Base-by-base conservation (phyloP, 2,888 invertebrate species). In the Stegana nigrithorax region DNA sequence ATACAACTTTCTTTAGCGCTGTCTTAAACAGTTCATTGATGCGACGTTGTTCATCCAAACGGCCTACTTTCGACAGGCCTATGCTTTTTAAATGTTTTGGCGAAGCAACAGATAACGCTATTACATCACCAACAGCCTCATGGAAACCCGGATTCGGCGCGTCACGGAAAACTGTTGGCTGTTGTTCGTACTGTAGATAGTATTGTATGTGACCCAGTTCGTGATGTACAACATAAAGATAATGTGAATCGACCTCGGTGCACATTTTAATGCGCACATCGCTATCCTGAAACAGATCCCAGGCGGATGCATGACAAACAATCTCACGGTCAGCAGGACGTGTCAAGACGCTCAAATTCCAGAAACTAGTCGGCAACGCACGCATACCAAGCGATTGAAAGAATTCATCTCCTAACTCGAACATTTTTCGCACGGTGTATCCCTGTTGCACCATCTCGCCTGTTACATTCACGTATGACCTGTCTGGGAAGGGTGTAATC, bases 291-390 rank as follows among this genome's bases (percentile, higher is more conserved):
- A 88, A 93, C 71, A 96, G 92, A 86, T 96, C 95, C 92, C 94
- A 95, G 29, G 95, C 95, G 0, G 93, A 93, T 0, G 95, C 95
- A 77, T 95, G 94, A 78, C 96, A 96, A 0, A 93, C 88, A 5
- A 94, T 87, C 5, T 93, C 91, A 1, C 89, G 86, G 73, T 91
- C 91, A 0, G 84, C 84, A 0, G 94, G 94, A 70, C 94, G 94
- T 68, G 91, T 91, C 27, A 96, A 88, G 25, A 96, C 91, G 1
- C 95, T 95, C 44, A 90, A 90, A 63, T 92, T 87, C 96, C 96
- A 96, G 84, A 95, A 96, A 29, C 87, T 86, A 4, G 67, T 17
- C 0, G 95, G 92, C 90, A 96, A 91, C 6, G 90, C 89, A 0
- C 91, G 91, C 82, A 96, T 86, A 71, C 94, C 93, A 57, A 96